Conservation (phyloP, 2,113 vertebrate species). For the Gobiocypris rarus region DNA sequence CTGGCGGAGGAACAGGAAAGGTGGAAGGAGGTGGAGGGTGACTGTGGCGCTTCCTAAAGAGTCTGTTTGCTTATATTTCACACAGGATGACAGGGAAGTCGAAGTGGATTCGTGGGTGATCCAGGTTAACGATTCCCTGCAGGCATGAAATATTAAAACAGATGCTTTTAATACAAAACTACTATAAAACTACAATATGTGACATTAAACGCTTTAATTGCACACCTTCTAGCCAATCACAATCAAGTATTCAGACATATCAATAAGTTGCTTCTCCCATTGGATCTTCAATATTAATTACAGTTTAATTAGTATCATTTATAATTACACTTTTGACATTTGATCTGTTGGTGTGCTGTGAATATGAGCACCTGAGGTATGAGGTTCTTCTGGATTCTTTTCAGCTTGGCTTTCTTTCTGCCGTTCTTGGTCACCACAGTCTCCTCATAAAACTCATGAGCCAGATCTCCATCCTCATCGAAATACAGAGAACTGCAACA, state of each 20-base stretch:
- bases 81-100: constrained; percentile 97
- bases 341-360: not conserved
- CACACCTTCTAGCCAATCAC: too few relatives aligned
- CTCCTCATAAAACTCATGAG: constrained; percentile 98
- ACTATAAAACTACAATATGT: too few relatives aligned
- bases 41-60: not conserved
- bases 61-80: constrained; percentile 81
- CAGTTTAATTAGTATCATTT: not conserved
- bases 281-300: not conserved
- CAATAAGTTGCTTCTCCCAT: too few relatives aligned
- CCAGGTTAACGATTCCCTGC: constrained; percentile 93
- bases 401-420: constrained; percentile 93
- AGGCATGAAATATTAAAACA: constrained; percentile 40
- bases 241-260: too few relatives aligned
- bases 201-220: too few relatives aligned
- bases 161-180: too few relatives aligned
- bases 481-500: constrained; percentile 92
- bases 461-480: constrained; percentile 96
- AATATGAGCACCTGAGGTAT: constrained; percentile 87
- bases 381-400: constrained; percentile 94
- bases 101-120: constrained; percentile 92
- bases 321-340: not conserved
- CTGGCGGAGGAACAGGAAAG: constrained; percentile 30
- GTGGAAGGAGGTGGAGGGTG: not conserved
- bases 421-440: constrained; percentile 96